Evolutionary conservation across 2,888 invertebrate genomes (phyloP), one percentile per base, ranked within the genome.

Genomic region (Drosophila pegasa): DNA sequence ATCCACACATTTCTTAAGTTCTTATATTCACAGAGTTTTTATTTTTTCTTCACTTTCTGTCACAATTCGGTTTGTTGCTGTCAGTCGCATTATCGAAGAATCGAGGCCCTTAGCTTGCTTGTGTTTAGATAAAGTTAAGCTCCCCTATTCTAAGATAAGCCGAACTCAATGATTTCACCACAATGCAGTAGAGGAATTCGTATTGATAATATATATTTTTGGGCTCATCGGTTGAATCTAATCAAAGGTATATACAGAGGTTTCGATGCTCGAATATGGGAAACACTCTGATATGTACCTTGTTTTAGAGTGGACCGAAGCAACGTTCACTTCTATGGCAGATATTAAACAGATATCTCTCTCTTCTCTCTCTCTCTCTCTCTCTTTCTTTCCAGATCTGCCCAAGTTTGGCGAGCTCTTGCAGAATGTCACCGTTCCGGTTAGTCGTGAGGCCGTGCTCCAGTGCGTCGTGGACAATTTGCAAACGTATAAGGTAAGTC

Each of bases 401-500:
- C 95, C 95, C 12, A 93, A 94, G 78, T 95, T 95, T 86, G 94
- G 94, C 25, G 95, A 94, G 12, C 94, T 94, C 0, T 93, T 95
- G 45, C 94, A 94, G 45, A 95, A 95, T 90, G 94, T 95, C 55
- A 95, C 95, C 0, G 94, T 94, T 18, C 94, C 95, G 6, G 93
- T 95, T 35, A 94, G 95, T 41, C 92, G 95, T 54, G 95, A 95
- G 87, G 95, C 95, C 9, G 93, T 94, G 7, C 93, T 95, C 56
- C 94, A 95, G 37, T 95, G 95, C 86, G 93, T 94, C 52, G 95
- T 95, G 27, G 95, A 95, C 87, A 94, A 95, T 90, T 92, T 95
- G 77, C 94, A 94, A 83, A 94, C 94, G 2, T 95, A 94, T 82
- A 95, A 95, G 93, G 95, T 95, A 92, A 92, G 82, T 43, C 29